Percentiles rank a stretch among this genome's conserved stretches.
phyloP scores from a whole-genome alignment of 2,888 invertebrate genomes.

The Zygogramma bicolorata region DNA sequence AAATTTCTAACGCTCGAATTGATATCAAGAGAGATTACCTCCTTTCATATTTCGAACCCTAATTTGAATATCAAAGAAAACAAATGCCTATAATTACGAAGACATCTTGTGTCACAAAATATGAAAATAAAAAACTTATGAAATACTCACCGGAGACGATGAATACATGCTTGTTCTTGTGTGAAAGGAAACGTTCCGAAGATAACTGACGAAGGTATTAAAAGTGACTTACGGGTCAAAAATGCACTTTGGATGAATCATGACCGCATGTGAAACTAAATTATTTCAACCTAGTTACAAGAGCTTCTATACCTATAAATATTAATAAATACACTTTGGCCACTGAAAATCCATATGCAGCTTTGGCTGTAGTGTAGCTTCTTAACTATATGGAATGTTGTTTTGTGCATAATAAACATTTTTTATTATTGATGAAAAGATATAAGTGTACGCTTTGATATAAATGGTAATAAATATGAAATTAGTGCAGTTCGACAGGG shows the following conservation, averaged over 20 bases:
- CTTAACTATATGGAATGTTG: too few relatives aligned
- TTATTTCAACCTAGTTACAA: conserved; percentile 2
- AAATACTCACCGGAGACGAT: conserved; percentile 16
- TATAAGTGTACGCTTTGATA: too few relatives aligned
- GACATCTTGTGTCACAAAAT: conserved; percentile 15
- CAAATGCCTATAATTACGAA: conserved; percentile 36
- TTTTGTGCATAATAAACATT: too few relatives aligned
- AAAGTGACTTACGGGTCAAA: conserved; percentile 9
- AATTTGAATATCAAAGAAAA: conserved; percentile 47
- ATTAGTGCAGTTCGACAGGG: too few relatives aligned
- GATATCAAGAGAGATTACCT: conserved; percentile 43
- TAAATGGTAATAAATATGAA: too few relatives aligned
- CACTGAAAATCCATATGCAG: neutral
- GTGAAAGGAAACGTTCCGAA: neutral
- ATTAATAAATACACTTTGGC: neutral
- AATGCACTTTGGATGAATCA: conserved; percentile 18
- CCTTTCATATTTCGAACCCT: conserved; percentile 27
- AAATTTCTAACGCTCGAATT: conserved; percentile 34
- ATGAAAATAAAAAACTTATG: conserved; percentile 6
- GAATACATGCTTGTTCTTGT: conserved; percentile 17
- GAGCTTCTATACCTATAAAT: neutral
- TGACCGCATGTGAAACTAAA: neutral
- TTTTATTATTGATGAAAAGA: too few relatives aligned
- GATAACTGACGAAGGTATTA: conserved; percentile 9
- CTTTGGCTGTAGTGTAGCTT: neutral